Conservation (phyloP, 2,113 vertebrate species). For the Mola mola region DNA sequence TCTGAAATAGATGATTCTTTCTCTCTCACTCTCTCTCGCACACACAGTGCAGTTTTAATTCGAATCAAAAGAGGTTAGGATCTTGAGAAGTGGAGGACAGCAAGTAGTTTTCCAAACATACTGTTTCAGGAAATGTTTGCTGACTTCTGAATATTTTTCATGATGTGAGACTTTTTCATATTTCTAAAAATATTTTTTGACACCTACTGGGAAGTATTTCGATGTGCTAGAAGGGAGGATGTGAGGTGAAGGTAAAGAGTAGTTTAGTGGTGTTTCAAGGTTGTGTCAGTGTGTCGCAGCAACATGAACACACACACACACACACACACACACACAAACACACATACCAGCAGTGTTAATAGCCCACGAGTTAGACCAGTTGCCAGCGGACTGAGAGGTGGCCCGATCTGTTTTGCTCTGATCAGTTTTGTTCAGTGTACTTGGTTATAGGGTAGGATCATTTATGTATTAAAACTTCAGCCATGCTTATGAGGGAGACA, state of each 20-base stretch:
- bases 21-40: neutral
- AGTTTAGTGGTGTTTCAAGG: conserved; percentile 8
- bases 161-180: no score
- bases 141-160: conserved; percentile 5
- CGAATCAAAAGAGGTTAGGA: no score
- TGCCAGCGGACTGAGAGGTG: conserved; percentile 38
- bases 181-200: no score
- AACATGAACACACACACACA: conserved; percentile 11
- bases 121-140: no score
- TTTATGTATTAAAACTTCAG: neutral
- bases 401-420: conserved; percentile 34
- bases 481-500: conserved; percentile 23
- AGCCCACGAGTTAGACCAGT: conserved; percentile 49
- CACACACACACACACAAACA: conserved; percentile 20
- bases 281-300: neutral
- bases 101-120: no score
- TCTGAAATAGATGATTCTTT: conserved; percentile 10
- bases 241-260: conserved; percentile 6
- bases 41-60: no score
- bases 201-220: neutral
- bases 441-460: conserved; percentile 18
- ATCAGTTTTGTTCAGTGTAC: conserved; percentile 19
- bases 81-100: no score
- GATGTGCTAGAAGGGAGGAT: conserved; percentile 12
- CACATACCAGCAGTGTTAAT: conserved; percentile 46